Evolutionary conservation across 1,140 invertebrate genomes (phyloP).

Genomic region (Caenorhabditis latens): DNA sequence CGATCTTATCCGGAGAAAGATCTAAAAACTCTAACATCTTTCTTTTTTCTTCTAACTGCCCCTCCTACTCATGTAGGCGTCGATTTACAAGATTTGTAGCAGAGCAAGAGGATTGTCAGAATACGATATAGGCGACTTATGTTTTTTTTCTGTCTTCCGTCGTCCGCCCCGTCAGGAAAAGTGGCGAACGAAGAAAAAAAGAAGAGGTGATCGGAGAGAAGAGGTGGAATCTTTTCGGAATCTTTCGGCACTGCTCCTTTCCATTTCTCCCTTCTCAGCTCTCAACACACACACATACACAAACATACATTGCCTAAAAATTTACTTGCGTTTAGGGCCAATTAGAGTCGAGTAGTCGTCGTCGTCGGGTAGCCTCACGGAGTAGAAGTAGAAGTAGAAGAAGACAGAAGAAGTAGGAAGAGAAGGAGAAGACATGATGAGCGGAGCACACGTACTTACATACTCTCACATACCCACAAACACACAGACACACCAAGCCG

Average conservation of each 20-base stretch:
- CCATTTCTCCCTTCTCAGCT: not conserved
- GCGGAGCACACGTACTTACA: slow-evolving; percentile 42
- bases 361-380: not conserved
- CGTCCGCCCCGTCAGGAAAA: no score
- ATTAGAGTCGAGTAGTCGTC: slow-evolving; percentile 52
- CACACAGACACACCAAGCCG: not conserved
- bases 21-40: no score
- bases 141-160: not conserved
- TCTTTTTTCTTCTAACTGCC: no score
- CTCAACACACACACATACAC: not conserved
- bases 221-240: slow-evolving; percentile 19
- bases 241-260: not conserved
- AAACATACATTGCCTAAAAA: slow-evolving; percentile 52
- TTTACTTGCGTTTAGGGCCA: slow-evolving; percentile 56
- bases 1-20: not conserved
- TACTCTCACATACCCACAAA: not conserved
- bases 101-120: not conserved
- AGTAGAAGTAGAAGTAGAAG: not conserved
- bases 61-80: not conserved
- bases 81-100: not conserved
- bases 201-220: no score
- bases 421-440: slow-evolving; percentile 54
- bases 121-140: not conserved
- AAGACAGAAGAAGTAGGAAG: slow-evolving; percentile 14
- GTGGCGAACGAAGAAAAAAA: not conserved